phyloP scores from a whole-genome alignment of 2,888 invertebrate species.

The Hecatera dysodea region DNA sequence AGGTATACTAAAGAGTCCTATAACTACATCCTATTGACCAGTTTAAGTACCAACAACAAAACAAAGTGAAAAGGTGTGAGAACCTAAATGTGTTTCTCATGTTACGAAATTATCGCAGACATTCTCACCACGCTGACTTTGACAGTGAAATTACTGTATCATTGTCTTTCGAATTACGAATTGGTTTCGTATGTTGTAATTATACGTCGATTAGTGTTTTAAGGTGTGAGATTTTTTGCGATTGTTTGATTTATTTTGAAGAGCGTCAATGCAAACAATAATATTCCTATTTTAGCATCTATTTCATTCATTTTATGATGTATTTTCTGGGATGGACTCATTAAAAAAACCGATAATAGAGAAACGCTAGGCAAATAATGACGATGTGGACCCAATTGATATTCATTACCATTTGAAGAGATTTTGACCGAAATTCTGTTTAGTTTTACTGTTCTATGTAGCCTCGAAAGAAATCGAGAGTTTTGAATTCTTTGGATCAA shows the following conservation, averaged over 20 bases:
- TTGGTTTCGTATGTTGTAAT: neutral
- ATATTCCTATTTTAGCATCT: no score
- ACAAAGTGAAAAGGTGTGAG: conserved; percentile 16
- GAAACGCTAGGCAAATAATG: neutral
- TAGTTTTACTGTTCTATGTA: neutral
- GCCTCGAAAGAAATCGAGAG: neutral
- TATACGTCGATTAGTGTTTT: neutral
- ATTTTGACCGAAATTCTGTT: neutral
- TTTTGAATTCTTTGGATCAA: no score
- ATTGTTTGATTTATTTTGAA: neutral
- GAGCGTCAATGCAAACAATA: neutral
- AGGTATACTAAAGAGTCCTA: neutral
- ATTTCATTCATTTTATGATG: no score
- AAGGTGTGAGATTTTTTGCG: neutral
- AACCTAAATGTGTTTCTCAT: conserved; percentile 16
- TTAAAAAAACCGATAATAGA: neutral
- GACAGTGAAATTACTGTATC: conserved; percentile 13
- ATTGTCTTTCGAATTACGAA: conserved; percentile 22
- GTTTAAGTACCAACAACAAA: neutral
- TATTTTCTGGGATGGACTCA: neutral
- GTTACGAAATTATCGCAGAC: conserved; percentile 6
- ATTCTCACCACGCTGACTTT: neutral
- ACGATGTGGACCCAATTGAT: no score
- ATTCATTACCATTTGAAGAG: neutral
- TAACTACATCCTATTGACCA: conserved; percentile 6